Base-by-base conservation (phyloP, 2,888 invertebrate species). In the Mythimna vitellina region DNA sequence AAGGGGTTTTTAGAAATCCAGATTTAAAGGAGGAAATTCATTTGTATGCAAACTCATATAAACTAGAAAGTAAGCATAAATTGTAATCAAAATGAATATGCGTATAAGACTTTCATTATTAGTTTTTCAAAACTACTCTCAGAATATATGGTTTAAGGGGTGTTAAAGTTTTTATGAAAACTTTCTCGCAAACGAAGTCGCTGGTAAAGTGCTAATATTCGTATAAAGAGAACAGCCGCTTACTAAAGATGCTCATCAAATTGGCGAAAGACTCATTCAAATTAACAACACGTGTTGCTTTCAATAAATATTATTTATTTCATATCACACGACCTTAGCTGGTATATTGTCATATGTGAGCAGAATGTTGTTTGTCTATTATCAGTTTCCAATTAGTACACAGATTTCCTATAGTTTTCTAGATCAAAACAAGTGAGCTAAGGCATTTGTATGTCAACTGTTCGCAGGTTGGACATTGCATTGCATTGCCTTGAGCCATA, bases 401-500 rank as follows among this genome's bases (percentile, higher is more conserved):
- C 64, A 70, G 71, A 63, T 75, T 70, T 71, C 64, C 64, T 73
- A 42, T 68, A 71, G 70, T 63, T 76, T 71, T 66, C 49, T 61
- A 79, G 63, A 76, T 78, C 70, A 73, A 77, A 82, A 78, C 80
- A 75, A 76, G 56, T 67, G 53, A 57, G 68, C 60, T 68, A 72
- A 74, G 64, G 66, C 64, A 83, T 85, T 85, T 81, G 79, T 86
- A 82, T 78, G 78, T 82, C 82, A 80, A 69, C 49, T 80, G 65
- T 76, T 81, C 70, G 76, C 73, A 79, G 76, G 77, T 67, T 79
- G 67, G 20, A 46, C 68, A 67, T 51, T 51, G 46, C 75, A 67
- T 75, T 68, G 70, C 73, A 70, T 88, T 70, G 71, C 90, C 90
- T 90, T 88, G 90, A 87, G 82, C 69, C 73, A 74, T 81, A 83